These are phyloP conservation scores for Apostichopus parvimensis DNA, from an alignment of 35 echinoderm and acorn worm species.

Conservation along the genomic window DNA sequence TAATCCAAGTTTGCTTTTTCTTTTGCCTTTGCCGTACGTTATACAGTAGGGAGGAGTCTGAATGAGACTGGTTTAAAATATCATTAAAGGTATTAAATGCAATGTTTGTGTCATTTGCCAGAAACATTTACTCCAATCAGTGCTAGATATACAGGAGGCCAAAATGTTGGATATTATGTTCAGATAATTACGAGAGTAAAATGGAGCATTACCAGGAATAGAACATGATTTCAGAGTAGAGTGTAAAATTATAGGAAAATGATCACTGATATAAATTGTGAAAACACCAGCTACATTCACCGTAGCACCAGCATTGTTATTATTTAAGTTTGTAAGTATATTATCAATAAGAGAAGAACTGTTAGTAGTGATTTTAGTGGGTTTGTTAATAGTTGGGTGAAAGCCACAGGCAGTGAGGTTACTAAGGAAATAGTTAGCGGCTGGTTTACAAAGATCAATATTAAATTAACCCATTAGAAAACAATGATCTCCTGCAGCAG, in stretches of 20 bases:
- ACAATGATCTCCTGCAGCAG: not conserved
- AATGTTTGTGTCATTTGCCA: not conserved
- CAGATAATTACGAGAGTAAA: not conserved
- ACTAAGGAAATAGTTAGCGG: no score
- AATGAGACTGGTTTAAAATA: not conserved
- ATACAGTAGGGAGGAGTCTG: no score
- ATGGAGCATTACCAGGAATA: not conserved
- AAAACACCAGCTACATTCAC: no score
- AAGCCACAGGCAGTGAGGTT: no score
- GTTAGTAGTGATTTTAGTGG: no score
- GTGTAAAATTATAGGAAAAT: no score
- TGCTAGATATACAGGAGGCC: not conserved
- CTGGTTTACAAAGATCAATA: not conserved
- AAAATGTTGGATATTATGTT: not conserved
- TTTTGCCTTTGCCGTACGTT: not conserved
- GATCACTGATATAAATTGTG: no score
- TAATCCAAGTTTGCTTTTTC: not conserved
- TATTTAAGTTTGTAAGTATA: no score
- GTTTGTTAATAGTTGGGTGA: no score
- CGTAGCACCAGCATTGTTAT: no score
- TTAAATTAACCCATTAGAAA: slow-evolving; percentile 5
- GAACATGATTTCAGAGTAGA: not conserved
- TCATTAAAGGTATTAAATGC: no score
- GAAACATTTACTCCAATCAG: not conserved
- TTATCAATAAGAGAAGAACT: no score